Percentiles rank a stretch among this genome's conserved stretches.
These are phyloP conservation scores for Epinotia ramella DNA, from an alignment of 2,888 invertebrate species.

Conservation along the genomic window DNA sequence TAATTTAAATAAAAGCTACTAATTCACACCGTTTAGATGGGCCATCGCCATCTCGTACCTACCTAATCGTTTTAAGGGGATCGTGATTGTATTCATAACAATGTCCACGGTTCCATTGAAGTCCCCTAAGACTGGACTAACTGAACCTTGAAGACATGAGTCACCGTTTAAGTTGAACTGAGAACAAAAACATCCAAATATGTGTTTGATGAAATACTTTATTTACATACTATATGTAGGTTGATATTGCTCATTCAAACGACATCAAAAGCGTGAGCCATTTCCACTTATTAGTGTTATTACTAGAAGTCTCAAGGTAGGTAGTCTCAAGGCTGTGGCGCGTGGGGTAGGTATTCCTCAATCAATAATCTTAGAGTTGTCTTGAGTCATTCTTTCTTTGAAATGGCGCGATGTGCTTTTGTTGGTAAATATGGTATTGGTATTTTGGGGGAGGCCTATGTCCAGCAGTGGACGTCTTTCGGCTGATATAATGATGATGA, in stretches of 20 bases:
- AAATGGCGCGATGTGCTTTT: slow-evolving; percentile 25
- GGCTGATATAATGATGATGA: no score
- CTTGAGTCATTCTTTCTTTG: slow-evolving; percentile 25
- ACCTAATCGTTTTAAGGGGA: slow-evolving; percentile 7
- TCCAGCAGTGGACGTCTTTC: no score
- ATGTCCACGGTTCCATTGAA: slow-evolving; percentile 31
- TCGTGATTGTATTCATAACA: slow-evolving; percentile 28
- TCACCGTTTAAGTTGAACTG: slow-evolving; percentile 57
- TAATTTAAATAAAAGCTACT: no score
- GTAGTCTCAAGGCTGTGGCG: no score
- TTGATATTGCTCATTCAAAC: slow-evolving; percentile 53
- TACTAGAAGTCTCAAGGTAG: slow-evolving; percentile 6
- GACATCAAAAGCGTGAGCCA: slow-evolving; percentile 1
- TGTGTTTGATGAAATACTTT: slow-evolving; percentile 51
- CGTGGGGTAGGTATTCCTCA: slow-evolving; percentile 6
- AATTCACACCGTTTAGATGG: neutral
- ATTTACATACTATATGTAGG: no score
- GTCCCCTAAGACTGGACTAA: slow-evolving; percentile 23
- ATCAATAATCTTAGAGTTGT: slow-evolving; percentile 13
- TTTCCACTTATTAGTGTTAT: slow-evolving; percentile 17
- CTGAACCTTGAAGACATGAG: slow-evolving; percentile 58
- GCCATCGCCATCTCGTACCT: neutral
- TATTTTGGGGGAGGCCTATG: no score
- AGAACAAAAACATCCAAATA: slow-evolving; percentile 61
- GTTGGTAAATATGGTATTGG: slow-evolving; percentile 15